Base-by-base conservation (phyloP, 2,113 vertebrate species). In the Vulpes lagopus region DNA sequence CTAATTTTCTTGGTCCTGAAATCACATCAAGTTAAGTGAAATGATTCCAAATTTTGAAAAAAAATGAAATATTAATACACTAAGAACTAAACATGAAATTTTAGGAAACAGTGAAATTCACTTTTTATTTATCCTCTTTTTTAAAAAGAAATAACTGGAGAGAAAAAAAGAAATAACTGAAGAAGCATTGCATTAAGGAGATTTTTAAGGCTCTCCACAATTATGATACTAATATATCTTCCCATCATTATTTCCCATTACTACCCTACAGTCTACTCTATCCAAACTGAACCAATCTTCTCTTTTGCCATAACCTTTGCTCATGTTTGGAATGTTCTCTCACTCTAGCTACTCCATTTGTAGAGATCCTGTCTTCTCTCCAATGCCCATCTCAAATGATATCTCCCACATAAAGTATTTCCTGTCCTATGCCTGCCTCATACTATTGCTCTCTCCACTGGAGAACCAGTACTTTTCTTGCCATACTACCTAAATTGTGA, bases 1-100 rank as follows among this genome's bases (percentile, higher is more conserved):
- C 99, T 98, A 60, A 74, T 91, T 89, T 96, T 99, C 78, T 98
- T 98, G 65, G 98, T 94, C 97, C 99, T 99, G 98, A 96, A 98
- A 98, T 38, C 4, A 67, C 10, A 98, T 83, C 1, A 97, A 93
- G 65, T 91, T 69, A 95, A 89, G 3, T 22, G 14, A 89, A 98
- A 97, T 82, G 11, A 96, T 90, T 79, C 11, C 43, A 96, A 91
- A 38, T 78, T 94, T 62, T 92, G 0, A n/a, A 73, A 90, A 90
- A 89, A 94, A 60, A 20, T 43, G 11, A 88, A 93, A 67, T 2
- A 73, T 67, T 71, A 11, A 81, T 27, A 88, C 2, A 86, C 14
- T 0, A 86, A 83, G 43, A 86, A 73, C 9, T 69, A 53, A 94
- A 55, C 9, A 55, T 82, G 23, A 95, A 71, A 64, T 59, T 62